A percentile compares a stretch with the other conserved stretches of the same genome.
phyloP scores from a whole-genome alignment of 2,797 vertebrate genomes.

The Amphiprion clarkii region DNA sequence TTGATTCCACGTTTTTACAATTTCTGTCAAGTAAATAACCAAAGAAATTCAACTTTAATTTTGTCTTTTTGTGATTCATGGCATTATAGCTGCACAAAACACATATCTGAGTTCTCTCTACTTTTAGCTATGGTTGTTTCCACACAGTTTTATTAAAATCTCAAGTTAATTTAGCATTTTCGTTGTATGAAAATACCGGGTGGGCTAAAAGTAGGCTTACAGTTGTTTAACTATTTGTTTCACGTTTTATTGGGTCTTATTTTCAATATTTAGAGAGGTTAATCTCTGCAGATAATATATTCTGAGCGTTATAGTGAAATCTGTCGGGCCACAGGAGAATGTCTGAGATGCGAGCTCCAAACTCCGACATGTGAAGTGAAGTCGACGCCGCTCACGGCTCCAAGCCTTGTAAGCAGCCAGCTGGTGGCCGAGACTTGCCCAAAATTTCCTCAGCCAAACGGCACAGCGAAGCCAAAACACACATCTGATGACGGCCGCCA shows the following conservation, averaged over 20 bases:
- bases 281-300: slow-evolving; percentile 43
- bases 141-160: too few species aligned
- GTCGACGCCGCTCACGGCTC: slow-evolving; percentile 35
- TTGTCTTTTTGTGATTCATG: too few species aligned
- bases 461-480: slow-evolving; percentile 53
- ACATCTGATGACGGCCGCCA: slow-evolving; percentile 52
- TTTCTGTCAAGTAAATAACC: too few species aligned
- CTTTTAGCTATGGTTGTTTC: too few species aligned
- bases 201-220: too few species aligned
- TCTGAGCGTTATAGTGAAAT: slow-evolving; percentile 27
- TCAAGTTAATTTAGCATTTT: not conserved
- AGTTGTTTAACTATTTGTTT: too few species aligned
- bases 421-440: slow-evolving; percentile 60
- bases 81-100: too few species aligned
- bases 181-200: not conserved
- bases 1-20: too few species aligned
- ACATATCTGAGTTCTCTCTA: too few species aligned
- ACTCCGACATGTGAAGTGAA: slow-evolving; percentile 46
- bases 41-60: too few species aligned
- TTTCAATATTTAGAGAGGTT: slow-evolving; percentile 36
- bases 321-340: slow-evolving; percentile 28
- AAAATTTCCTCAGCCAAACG: slow-evolving; percentile 59
- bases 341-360: slow-evolving; percentile 37
- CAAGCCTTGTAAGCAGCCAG: slow-evolving; percentile 71
- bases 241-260: not conserved